These are phyloP conservation scores for Maccullochella peelii DNA, from an alignment of 2,113 vertebrate genomes.

Conservation along the genomic window DNA sequence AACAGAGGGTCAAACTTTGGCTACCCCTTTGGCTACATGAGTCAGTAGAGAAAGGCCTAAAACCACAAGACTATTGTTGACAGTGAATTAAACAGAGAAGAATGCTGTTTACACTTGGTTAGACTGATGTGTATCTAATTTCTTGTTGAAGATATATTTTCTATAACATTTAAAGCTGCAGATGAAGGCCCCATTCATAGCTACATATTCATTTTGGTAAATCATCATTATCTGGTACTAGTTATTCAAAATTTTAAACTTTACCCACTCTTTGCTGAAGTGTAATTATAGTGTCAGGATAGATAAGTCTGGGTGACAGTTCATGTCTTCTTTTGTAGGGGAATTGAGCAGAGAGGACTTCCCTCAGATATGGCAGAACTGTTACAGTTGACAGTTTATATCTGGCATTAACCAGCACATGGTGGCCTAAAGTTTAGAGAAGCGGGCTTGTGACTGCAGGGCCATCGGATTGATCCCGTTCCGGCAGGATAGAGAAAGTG, in stretches of 20 bases:
- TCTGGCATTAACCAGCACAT: background rate
- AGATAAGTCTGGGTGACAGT: background rate
- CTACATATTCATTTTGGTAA: background rate
- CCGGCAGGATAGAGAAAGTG: background rate
- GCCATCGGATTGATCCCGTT: too few relatives aligned
- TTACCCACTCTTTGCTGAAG: background rate
- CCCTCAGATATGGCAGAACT: too few relatives aligned
- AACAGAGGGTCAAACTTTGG: conserved; percentile 9
- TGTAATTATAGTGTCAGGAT: background rate
- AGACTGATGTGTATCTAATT: background rate
- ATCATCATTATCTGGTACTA: background rate
- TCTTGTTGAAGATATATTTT: background rate
- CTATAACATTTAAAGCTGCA: background rate
- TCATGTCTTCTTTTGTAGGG: background rate
- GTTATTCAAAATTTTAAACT: background rate
- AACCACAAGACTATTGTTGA: conserved; percentile 1
- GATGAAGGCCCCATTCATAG: too few relatives aligned
- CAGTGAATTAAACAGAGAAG: background rate
- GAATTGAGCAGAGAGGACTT: background rate
- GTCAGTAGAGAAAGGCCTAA: conserved; percentile 11
- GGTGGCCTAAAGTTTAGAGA: background rate
- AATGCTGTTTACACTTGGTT: background rate
- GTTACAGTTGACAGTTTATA: background rate
- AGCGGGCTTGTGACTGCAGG: background rate
- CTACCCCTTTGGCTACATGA: conserved; percentile 25